phyloP scores from a whole-genome alignment of 2,113 vertebrate genomes.

The Oreocharis arfaki region DNA sequence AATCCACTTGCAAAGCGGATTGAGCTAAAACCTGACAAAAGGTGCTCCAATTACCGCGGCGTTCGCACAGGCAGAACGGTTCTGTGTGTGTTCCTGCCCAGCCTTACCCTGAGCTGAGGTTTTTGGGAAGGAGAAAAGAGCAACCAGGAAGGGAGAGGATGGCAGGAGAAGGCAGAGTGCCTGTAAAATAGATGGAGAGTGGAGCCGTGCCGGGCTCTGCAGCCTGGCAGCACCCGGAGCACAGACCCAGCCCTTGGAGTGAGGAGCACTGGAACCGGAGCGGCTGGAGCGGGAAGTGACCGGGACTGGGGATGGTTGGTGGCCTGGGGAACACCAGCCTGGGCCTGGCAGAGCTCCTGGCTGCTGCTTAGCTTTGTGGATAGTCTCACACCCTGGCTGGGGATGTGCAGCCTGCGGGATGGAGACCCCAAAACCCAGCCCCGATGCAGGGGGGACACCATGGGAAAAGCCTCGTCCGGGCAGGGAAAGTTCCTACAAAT shows the following conservation, averaged over 20 bases:
- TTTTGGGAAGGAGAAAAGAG: constrained; percentile 15
- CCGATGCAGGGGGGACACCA: neutral
- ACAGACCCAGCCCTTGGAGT: accelerated
- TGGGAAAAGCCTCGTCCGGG: neutral
- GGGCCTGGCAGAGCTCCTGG: neutral
- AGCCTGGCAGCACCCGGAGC: neutral
- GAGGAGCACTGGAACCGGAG: accelerated
- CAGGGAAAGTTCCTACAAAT: neutral
- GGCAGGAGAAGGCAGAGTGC: neutral
- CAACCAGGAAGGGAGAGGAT: neutral
- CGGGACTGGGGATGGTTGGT: accelerated
- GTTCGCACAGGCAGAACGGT: neutral
- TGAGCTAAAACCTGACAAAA: constrained; percentile 43
- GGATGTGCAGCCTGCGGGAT: neutral
- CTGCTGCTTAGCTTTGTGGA: neutral
- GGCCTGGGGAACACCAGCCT: neutral
- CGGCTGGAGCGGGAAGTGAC: neutral
- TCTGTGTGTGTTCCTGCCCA: neutral
- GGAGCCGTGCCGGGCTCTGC: accelerated
- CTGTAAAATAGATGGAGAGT: neutral
- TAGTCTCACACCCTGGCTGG: neutral
- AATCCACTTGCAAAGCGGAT: constrained; percentile 33
- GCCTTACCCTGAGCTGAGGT: neutral
- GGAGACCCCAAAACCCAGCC: neutral
- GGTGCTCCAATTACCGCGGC: neutral